A percentile compares a stretch with the other conserved stretches of the same genome.
These are phyloP conservation scores for Staurois parvus DNA, from an alignment of 2,797 vertebrate species.

Conservation along the genomic window DNA sequence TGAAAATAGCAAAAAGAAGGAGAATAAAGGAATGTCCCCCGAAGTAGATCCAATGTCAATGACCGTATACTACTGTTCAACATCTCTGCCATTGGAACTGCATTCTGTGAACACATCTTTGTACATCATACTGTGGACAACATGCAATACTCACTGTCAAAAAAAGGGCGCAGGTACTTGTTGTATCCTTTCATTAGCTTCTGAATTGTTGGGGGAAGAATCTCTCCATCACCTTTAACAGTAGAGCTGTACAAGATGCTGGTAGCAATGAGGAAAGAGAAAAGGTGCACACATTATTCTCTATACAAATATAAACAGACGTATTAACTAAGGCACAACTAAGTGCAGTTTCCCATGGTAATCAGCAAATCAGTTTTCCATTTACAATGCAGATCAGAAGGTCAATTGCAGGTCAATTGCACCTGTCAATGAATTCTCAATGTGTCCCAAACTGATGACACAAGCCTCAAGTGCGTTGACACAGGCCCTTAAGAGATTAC, in stretches of 20 bases:
- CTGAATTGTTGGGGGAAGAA: constrained; percentile 90
- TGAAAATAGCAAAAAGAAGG: no score
- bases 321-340: not conserved
- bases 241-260: not conserved
- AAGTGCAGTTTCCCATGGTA: not conserved
- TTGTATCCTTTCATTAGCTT: constrained; percentile 94
- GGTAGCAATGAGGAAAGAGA: not conserved
- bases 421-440: no score
- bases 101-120: not conserved
- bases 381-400: no score
- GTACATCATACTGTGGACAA: not conserved
- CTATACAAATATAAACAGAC: not conserved
- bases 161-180: constrained; percentile 93
- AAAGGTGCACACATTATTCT: not conserved
- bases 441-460: no score
- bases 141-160: constrained; percentile 79
- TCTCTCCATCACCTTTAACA: constrained; percentile 75
- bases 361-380: no score
- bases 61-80: no score
- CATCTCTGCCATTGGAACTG: not conserved
- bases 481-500: no score
- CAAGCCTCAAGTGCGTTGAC: no score
- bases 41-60: no score
- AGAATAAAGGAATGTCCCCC: no score
- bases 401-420: no score